Base-by-base conservation (phyloP, 2,888 invertebrate species). In the Ellobium chinense region DNA sequence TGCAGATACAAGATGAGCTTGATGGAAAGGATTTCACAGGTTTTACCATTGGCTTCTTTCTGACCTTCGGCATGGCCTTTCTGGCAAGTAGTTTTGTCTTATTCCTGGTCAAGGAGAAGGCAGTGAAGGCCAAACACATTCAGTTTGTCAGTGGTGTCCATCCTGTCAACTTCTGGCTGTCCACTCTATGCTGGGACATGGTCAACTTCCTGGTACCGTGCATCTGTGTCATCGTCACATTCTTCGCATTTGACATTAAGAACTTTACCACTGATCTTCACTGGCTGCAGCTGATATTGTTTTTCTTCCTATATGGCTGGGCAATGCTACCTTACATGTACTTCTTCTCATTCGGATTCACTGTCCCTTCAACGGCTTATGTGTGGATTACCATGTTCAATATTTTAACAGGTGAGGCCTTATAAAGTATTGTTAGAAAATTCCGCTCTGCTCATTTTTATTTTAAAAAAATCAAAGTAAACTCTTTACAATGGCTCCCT, bases 321-420 rank as follows among this genome's bases (percentile, higher is more conserved):
- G 93, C 95, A 56, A 94, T 95, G 88, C 94, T 96, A 85, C 94
- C 96, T 18, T 94, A 95, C 85, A 93, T 95, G 78, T 97, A 97
- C 91, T 89, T 95, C 5, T 93, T 94, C 78, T 96, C 96, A 0
- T 95, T 95, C 88, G 82, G 95, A 21, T 97, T 97, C 91, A 94
- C 94, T 7, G 95, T 96, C 9, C 96, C 97, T 0, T 95, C 97
- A 0, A 94, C 95, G 0, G 97, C 97, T 18, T 97, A 96, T 91
- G 95, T 96, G 0, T 94, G 95, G 86, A 94, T 96, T 88, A 95
- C 95, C 54, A 95, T 97, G 88, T 92, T 96, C 54, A 96, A 96
- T 88, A 94, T 96, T n/a, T 94, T 97, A 78, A 94, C 95, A 81
- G 97, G 96, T 96, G 82, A 83, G 85, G 82, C 29, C 36, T 7